A percentile compares a stretch with the other conserved stretches of the same genome.
phyloP scores from a whole-genome alignment of 1,140 invertebrate species.

The Microplitis mediator region DNA sequence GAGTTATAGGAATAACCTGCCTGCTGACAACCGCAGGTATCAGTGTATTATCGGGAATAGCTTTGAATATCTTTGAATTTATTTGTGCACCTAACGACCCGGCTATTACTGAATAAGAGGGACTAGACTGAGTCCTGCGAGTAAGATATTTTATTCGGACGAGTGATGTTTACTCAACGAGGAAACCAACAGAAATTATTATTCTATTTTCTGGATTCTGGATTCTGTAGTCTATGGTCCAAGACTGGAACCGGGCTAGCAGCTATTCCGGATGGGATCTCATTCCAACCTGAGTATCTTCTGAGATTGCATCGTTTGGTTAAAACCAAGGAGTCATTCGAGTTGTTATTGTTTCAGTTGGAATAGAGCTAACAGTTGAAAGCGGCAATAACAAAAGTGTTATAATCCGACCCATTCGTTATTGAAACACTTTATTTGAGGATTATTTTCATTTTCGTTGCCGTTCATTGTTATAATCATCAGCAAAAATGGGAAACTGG shows the following conservation, averaged over 20 bases:
- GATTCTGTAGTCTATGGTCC: neutral
- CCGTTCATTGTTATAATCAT: too few relatives aligned
- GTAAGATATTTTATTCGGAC: too few relatives aligned
- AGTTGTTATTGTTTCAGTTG: too few relatives aligned
- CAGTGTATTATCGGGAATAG: constrained; percentile 47
- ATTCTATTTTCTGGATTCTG: neutral
- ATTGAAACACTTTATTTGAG: too few relatives aligned
- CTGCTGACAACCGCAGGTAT: constrained; percentile 39
- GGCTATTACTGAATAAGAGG: constrained; percentile 24
- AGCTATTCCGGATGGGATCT: constrained; percentile 51
- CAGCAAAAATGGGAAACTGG: too few relatives aligned
- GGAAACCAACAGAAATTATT: neutral
- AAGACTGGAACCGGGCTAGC: constrained; percentile 45
- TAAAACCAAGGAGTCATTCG: constrained; percentile 18
- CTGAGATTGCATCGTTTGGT: constrained; percentile 40
- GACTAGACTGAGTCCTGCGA: constrained; percentile 4
- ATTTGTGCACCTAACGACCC: constrained; percentile 40
- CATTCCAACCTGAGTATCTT: constrained; percentile 44
- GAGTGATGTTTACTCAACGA: too few relatives aligned
- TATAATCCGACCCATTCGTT: too few relatives aligned
- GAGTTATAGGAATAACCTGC: too few relatives aligned
- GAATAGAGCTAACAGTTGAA: too few relatives aligned
- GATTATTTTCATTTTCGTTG: too few relatives aligned
- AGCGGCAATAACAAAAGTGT: too few relatives aligned
- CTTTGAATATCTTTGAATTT: constrained; percentile 57